Evolutionary conservation across 2,888 invertebrate genomes (phyloP), one percentile per base, ranked within the genome.

Genomic region (Pedicia rivosa): DNA sequence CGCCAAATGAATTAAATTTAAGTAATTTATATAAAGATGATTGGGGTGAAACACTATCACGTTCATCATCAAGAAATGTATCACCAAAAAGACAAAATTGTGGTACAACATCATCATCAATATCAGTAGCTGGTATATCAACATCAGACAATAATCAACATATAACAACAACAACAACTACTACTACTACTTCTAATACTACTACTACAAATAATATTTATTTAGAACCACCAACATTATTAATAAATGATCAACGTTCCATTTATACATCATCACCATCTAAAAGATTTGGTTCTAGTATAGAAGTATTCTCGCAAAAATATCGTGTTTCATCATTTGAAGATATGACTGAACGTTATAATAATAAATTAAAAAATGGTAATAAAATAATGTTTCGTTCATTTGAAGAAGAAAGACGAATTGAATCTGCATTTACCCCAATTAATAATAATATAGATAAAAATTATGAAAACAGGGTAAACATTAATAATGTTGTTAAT

Each of bases 241-340:
- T 61, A 25, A 60, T 61, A 8, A 61, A 61, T 38, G 61, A 61
- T 48, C 59, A 61, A 45, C 59, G 57, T 38, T 61, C 59, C 33
- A 61, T 61, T 12, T 62, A 62, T 40, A 61, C 61, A 40, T 61
- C 61, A 33, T 62, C 61, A 40, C 61, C 61, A 16, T 61, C 61
- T n/a, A 60, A 61, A 41, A 54, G 54, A 40, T 54, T 55, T 24
- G 55, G 54, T 38, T 59, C 60, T n/a, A 41, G 10, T 7, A 59
- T 61, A 42, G 61, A 61, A 46, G 61, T 62, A 5, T 62, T 62
- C 47, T 61, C 61, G 6, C 61, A 62, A 40, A 61, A 62, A 43
- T 62, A 62, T 46, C 50, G 61, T 29, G 61, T 62, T 19, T 59
- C 59, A 46, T 59, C 59, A 22, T 61, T 58, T 40, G 61, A 62